phyloP scores from a whole-genome alignment of 2,797 vertebrate genomes.

The Anabacerthia variegaticeps region DNA sequence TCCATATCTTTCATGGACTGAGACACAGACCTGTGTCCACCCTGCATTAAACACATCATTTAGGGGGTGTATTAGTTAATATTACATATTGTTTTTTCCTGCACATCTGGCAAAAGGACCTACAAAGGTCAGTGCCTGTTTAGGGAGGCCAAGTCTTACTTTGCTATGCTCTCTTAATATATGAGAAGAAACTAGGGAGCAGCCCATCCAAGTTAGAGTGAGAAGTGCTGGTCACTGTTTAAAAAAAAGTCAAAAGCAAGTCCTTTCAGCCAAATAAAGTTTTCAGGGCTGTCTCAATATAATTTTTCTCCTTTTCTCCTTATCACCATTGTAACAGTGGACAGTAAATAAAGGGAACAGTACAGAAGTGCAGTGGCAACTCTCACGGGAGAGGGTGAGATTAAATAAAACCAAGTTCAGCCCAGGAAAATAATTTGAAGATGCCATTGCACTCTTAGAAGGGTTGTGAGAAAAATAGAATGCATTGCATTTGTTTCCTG shows the following conservation, averaged over 20 bases:
- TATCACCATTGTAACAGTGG: not conserved
- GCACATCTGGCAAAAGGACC: not conserved
- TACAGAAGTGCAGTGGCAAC: not conserved
- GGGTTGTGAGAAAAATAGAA: not conserved
- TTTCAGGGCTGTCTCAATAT: not conserved
- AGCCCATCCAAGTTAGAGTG: not conserved
- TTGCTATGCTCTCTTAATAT: not conserved
- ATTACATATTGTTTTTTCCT: not conserved
- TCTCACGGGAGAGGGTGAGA: not conserved
- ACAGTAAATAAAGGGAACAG: not conserved
- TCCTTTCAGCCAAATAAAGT: not conserved
- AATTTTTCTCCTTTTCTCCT: not conserved
- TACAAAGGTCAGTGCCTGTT: not conserved
- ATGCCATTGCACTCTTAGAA: not conserved
- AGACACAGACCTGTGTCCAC: not conserved
- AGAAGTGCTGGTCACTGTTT: not conserved
- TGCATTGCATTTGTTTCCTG: not conserved
- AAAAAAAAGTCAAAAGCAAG: not conserved
- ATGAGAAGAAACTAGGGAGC: not conserved
- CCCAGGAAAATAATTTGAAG: not conserved
- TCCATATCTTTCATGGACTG: accelerated
- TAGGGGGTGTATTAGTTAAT: not conserved
- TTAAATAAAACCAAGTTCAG: not conserved
- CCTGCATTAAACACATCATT: accelerated
- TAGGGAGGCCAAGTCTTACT: not conserved